Evolutionary conservation across 2,888 invertebrate genomes (phyloP), one percentile per base, ranked within the genome.

Genomic region (Aquatica leii): DNA sequence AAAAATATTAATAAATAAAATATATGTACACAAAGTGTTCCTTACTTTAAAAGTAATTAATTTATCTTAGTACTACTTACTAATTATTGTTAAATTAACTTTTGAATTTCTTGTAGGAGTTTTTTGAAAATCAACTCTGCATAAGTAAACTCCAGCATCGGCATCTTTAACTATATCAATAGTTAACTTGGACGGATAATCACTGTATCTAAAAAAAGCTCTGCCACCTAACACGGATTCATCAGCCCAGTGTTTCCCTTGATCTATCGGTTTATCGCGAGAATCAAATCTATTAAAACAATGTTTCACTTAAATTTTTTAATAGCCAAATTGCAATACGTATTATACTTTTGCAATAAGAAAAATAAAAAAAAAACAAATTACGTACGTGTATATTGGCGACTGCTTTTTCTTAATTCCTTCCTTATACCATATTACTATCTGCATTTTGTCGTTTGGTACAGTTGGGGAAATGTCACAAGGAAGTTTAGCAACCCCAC

Each of bases 41-140:
- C 5, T 31, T 9, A 31, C 31, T 31, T 31, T 31, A 12, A 8
- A 6, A 14, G 5, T 46, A 46, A 46, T 5, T 5, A 15, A 46
- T 12, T 5, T 11, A 12, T 8, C 5, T 46, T 49, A 35, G 52
- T 41, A 40, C 5, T 40, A 89, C 94, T 92, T 84, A 95, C 95
- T 90, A 78, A 95, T 93, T 72, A 95, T 91, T 72, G 93, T 93
- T 75, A 95, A 88, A 82, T 94, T 94, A 82, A 95, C 92, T 83
- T 91, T 89, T 74, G 92, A 87, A 80, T 95, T 94, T 73, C 93
- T 87, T 1, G 95, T 95, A 0, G 94, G 95, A 8, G 94, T 92
- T 80, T 92, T 91, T 79, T 91, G 91, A 84, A 95, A 95, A 84
- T 95, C 95, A 3, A 95, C 94, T 63, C 95, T 85, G 82, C 95